Conservation (phyloP, 2,797 vertebrate species). For the Orestias chungarensis region DNA sequence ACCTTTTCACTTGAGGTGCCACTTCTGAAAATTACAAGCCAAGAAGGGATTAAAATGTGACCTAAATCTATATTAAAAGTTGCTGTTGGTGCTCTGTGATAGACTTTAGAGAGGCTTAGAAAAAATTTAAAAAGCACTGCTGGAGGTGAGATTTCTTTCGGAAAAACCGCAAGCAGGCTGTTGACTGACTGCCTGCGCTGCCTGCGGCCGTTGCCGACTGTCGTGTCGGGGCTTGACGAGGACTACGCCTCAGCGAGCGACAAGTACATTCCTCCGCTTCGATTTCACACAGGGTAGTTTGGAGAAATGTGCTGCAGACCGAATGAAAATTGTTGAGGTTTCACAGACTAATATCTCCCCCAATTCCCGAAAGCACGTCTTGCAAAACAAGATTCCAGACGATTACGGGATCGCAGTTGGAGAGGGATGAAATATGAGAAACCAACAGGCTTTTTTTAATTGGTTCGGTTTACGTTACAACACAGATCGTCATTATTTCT, state of each 20-base stretch:
- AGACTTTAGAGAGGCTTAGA: neutral
- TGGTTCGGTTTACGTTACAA: neutral
- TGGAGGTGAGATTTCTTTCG: conserved; percentile 33
- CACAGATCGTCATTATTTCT: neutral
- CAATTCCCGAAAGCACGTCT: conserved; percentile 40
- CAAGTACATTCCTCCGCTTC: conserved; percentile 63
- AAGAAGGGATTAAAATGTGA: conserved; percentile 5
- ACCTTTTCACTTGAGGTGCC: neutral
- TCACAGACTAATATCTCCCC: conserved; percentile 52
- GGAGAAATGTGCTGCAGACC: conserved; percentile 49
- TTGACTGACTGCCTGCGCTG: conserved; percentile 29
- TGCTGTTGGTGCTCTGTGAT: neutral
- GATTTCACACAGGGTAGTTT: conserved; percentile 47
- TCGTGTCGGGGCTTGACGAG: conserved; percentile 70
- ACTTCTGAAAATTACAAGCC: neutral
- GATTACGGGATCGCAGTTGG: conserved; percentile 25
- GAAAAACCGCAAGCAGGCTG: conserved; percentile 55
- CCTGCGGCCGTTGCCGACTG: conserved; percentile 30
- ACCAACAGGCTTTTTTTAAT: neutral
- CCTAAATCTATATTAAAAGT: neutral
- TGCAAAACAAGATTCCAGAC: conserved; percentile 37
- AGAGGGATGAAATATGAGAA: neutral
- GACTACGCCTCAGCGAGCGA: conserved; percentile 50
- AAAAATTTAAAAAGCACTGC: conserved; percentile 25
- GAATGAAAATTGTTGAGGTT: conserved; percentile 58